Conservation (phyloP, 1,140 invertebrate species). For the Nomia melanderi region DNA sequence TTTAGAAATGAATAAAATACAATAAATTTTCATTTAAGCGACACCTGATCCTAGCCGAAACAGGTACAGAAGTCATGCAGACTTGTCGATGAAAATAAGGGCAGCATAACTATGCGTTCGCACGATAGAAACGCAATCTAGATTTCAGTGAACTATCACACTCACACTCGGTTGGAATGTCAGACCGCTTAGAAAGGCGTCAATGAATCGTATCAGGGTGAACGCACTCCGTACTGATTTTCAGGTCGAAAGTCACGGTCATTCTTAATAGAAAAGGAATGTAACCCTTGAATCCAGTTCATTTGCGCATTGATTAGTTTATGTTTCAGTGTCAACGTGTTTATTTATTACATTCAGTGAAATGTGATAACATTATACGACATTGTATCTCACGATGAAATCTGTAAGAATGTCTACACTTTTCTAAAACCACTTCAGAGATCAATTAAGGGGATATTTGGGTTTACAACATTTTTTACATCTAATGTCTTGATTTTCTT, state of each 20-base stretch:
- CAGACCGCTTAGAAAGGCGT: slow-evolving; percentile 43
- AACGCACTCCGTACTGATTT: slow-evolving; percentile 36
- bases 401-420: too few relatives aligned
- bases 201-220: slow-evolving; percentile 52
- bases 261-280: background rate
- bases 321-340: too few relatives aligned
- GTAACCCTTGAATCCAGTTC: background rate
- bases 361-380: too few relatives aligned
- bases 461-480: too few relatives aligned
- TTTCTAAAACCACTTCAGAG: too few relatives aligned
- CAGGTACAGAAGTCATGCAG: slow-evolving; percentile 11
- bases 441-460: too few relatives aligned
- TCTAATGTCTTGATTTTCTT: too few relatives aligned
- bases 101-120: slow-evolving; percentile 37
- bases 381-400: too few relatives aligned
- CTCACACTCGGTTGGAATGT: slow-evolving; percentile 29
- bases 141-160: slow-evolving; percentile 48
- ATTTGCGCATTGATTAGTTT: background rate
- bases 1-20: too few relatives aligned
- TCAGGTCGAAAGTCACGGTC: slow-evolving; percentile 50
- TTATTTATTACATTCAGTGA: too few relatives aligned
- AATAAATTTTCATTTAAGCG: too few relatives aligned
- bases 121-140: slow-evolving; percentile 55
- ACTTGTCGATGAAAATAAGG: slow-evolving; percentile 58
- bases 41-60: background rate